Conservation (phyloP, 2,888 invertebrate genomes). For the Eupithecia subfuscata region DNA sequence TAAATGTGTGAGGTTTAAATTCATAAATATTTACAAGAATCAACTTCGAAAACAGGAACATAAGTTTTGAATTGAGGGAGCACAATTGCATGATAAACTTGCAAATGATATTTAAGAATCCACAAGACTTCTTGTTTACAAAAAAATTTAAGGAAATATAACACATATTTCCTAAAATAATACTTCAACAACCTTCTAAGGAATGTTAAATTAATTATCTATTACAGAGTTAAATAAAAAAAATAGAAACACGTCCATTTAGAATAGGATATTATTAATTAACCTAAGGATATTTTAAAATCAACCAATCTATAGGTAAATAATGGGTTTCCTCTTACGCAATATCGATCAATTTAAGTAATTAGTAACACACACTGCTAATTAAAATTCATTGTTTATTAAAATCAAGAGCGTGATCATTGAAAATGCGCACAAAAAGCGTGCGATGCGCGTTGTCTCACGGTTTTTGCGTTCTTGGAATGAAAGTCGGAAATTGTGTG, state of each 20-base stretch:
- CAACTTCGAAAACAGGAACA: too few relatives aligned
- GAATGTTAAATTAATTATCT: too few relatives aligned
- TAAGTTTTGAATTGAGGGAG: too few relatives aligned
- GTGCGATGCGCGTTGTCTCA: constrained; percentile 45
- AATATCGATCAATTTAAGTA: constrained; percentile 9
- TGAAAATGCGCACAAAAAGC: constrained; percentile 25
- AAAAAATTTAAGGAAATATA: too few relatives aligned
- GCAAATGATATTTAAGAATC: too few relatives aligned
- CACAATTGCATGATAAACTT: too few relatives aligned
- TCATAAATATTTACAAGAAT: neutral
- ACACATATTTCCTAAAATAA: too few relatives aligned
- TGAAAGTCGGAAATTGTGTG: constrained; percentile 69
- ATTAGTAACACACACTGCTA: constrained; percentile 15
- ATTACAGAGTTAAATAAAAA: too few relatives aligned
- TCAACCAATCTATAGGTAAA: neutral
- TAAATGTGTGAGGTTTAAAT: constrained; percentile 5
- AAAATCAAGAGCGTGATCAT: constrained; percentile 25
- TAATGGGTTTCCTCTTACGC: neutral
- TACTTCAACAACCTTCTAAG: too few relatives aligned
- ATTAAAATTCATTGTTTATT: constrained; percentile 34
- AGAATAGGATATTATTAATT: neutral
- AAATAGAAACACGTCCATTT: neutral
- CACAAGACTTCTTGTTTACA: too few relatives aligned
- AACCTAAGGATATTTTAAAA: neutral
- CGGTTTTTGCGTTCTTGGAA: constrained; percentile 54